Base-by-base conservation (phyloP, 2,797 vertebrate genomes). In the Cuniculus paca region DNA sequence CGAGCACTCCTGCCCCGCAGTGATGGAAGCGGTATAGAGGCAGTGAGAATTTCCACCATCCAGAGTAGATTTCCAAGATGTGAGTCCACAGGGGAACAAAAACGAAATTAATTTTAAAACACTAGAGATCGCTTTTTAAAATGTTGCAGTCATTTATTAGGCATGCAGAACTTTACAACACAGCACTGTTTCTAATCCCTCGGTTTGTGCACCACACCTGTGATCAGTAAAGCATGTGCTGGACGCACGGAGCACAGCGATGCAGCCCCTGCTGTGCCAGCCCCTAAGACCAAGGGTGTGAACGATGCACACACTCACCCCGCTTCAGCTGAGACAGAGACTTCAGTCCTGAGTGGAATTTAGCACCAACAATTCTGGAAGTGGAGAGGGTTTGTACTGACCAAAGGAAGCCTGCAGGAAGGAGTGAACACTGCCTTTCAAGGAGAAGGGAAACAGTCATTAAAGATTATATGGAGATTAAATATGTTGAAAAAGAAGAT, bases 81-180 rank as follows among this genome's bases (percentile, higher is more conserved):
- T 54, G 16, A 77, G 22, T 84, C 36, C 68, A 36, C 56, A 19
- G 50, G 26, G 17, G 19, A 31, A 36, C 36, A 85, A 89, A 86
- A 70, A 85, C 63, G 13, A 70, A 88, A 89, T 16, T 89, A 52
- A 82, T 34, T 90, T 5, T 58, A 89, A 92, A 91, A 90, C 22
- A 45, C 28, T 36, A 39, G 68, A 42, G 77, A 85, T 70, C 82
- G 16, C 34, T 85, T 95, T 22, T 6, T n/a, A 82, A 85, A 82
- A 50, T 79, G 34, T 12, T 39, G 5, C 24, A 84, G n/a, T 65
- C 60, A 24, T 16, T 48, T 77, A 42, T 34, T 77, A 86, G 45
- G 7, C 26, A 72, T 52, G 5, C 14, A 80, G 26, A 79, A 63
- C 50, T 39, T 93, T 61, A 14, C n/a, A 63, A 75, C 34, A 36